Base-by-base conservation (phyloP, 2,113 vertebrate species). In the Abramis brama region DNA sequence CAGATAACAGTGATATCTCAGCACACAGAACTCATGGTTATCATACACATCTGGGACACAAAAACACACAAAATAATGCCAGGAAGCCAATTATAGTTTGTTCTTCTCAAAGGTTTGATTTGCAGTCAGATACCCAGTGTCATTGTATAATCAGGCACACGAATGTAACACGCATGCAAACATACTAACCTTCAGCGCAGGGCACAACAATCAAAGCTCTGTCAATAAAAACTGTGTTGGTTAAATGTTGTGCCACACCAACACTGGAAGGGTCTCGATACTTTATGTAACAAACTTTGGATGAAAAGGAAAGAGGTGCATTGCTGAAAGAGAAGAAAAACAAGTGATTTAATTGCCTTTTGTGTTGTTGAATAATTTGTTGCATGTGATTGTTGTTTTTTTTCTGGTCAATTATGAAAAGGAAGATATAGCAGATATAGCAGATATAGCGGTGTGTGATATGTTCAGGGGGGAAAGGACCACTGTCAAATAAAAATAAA, bases 201-300 rank as follows among this genome's bases (percentile, higher is more conserved):
- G 98, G 98, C 1, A 99, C 98, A 91, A 99, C 98, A 95, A 99
- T 99, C 91, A 99, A 92, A 96, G 97, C 98, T 98, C 97, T 96
- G 96, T 99, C 98, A 96, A 99, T 97, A 97, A 99, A 99, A 93
- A 99, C 97, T 91, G 97, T 98, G 92, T 99, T 99, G 94, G 97
- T 99, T 94, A 99, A 97, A 97, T 99, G 97, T 93, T 99, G 97
- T 94, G 97, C 97, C 95, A 99, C 97, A 90, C 97, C 97, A 95
- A 99, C 97, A 97, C 97, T 99, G 66, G 97, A 96, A 86, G 97
- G 95, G 47, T 99, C 97, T 94, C 96, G 95, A 94, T 96, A 99
- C 94, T 98, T 99, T 95, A 99, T 95, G 94, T 99, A 98, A 95
- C 97, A 99, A 94, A 99, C 97, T 97, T 98, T 98, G 94, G 97